Evolutionary conservation across 2,888 invertebrate species (phyloP), one percentile per base, ranked within the genome.

Genomic region (Ichneumon xanthorius): DNA sequence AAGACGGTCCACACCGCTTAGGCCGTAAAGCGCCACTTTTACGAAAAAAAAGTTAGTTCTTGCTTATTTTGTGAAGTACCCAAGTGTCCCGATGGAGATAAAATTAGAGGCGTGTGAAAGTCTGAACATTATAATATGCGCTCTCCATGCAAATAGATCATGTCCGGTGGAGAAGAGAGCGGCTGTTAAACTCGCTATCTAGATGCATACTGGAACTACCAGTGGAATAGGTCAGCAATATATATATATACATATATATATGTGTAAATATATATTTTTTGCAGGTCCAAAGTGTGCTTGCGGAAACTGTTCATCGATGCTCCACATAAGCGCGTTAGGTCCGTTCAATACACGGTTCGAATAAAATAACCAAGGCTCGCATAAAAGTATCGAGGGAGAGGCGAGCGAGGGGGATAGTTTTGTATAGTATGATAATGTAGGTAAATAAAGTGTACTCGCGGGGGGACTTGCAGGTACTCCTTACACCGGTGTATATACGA

Each of bases 301-400:
- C 61, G 79, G 73, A 83, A 79, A 75, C 83, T 79, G 78, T 79
- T 75, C 33, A 45, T 70, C 70, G 72, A 61, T 83, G 83, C 79
- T 80, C 83, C 83, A 83, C 75, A 83, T 80, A 83, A 75, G 55
- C 30, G 67, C 19, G n/a, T 58, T 68, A 61, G 48, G 58, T 78
- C 48, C 55, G 50, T 58, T 19, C 22, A 22, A 58, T 37, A 6
- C 3, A 73, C 33, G 63, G 63, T 16, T 68, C 50, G 22, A 83
- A 83, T 79, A 83, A 83, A 83, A 68, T 75, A 71, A 76, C 58
- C 80, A 71, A 80, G 30, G 61, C 50, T 75, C 55, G 63, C 14
- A 48, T 26, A 73, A 73, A 61, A 80, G 68, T 75, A 75, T 77
- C 45, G 11, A 40, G 16, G 77, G 37, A 26, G n/a, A 77, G 77